Base-by-base conservation (phyloP, 1,140 invertebrate species). In the Scaptomyza graminum region DNA sequence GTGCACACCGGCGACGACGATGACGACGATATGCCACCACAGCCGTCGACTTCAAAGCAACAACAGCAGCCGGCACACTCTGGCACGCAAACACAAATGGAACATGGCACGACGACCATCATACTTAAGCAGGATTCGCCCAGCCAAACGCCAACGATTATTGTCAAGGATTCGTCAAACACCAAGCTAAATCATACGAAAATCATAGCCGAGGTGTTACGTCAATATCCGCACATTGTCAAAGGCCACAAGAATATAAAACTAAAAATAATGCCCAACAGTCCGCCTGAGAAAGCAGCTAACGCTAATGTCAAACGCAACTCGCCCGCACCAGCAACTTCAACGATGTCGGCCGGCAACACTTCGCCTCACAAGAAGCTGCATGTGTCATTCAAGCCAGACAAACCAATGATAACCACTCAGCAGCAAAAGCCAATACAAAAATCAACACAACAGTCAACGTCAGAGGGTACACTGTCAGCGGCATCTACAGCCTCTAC, bases 201-300 rank as follows among this genome's bases (percentile, higher is more conserved):
- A 93, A 96, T 97, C 44, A 96, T 97, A 51, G 94, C 95, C 56
- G 96, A 97, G 93, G 95, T 97, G 1, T 90, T 97, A 34, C 97
- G 97, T 74, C 97, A 97, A 88, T 97, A 96, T 93, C 96, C 97
- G 6, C 95, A 97, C 90, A 93, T 97, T 41, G 95, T 97, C 0
- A 96, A 96, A 89, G 95, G 95, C 72, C 96, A 96, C 75, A 97
- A 96, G 91, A 97, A 97, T 89, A 97, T 97, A 34, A 95, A 96
- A 88, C 91, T 97, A 34, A 97, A 97, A 92, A 97, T 97, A 60
- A 94, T 97, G 92, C 93, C 94, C 57, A 94, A 94, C 47, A 79
- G 72, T 54, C 72, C 75, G 13, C 47, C 88, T 6, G 71, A 74
- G 0, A 73, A 80, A 31, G 4, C 74, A 15, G 25, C 46, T 12